Evolutionary conservation across 2,797 vertebrate genomes (phyloP).

Genomic region (Stomatorhinus walkeri): DNA sequence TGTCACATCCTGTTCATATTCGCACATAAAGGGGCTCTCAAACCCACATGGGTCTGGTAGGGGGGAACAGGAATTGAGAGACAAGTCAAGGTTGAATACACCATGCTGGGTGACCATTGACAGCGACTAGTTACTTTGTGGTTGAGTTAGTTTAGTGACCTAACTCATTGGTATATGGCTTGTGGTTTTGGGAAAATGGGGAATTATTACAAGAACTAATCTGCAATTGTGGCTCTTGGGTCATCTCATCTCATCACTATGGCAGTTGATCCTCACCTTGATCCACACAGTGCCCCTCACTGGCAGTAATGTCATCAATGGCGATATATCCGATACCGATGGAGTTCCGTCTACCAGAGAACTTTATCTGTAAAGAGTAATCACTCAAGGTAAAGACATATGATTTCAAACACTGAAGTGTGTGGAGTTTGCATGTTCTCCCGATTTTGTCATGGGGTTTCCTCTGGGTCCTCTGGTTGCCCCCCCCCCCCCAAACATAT

Average conservation of each 20-base stretch:
- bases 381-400: neutral
- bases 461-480: neutral
- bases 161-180: neutral
- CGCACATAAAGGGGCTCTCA: slow-evolving; percentile 51
- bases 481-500: neutral
- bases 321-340: slow-evolving; percentile 57
- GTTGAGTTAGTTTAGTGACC: neutral
- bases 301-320: slow-evolving; percentile 61
- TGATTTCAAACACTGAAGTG: neutral
- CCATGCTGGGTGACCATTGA: neutral
- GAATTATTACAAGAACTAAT: neutral
- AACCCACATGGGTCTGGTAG: slow-evolving; percentile 56
- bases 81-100: neutral
- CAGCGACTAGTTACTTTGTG: neutral
- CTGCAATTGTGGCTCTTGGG: neutral
- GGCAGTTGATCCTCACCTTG: slow-evolving; percentile 36
- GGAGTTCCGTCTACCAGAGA: slow-evolving; percentile 44
- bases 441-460: neutral
- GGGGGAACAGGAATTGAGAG: slow-evolving; percentile 1
- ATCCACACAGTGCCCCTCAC: slow-evolving; percentile 45
- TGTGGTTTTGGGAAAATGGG: neutral
- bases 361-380: slow-evolving; percentile 43
- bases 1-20: slow-evolving; percentile 42
- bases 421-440: neutral
- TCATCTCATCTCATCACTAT: neutral